Evolutionary conservation across 2,888 invertebrate genomes (phyloP).

Genomic region (Antitype chi): DNA sequence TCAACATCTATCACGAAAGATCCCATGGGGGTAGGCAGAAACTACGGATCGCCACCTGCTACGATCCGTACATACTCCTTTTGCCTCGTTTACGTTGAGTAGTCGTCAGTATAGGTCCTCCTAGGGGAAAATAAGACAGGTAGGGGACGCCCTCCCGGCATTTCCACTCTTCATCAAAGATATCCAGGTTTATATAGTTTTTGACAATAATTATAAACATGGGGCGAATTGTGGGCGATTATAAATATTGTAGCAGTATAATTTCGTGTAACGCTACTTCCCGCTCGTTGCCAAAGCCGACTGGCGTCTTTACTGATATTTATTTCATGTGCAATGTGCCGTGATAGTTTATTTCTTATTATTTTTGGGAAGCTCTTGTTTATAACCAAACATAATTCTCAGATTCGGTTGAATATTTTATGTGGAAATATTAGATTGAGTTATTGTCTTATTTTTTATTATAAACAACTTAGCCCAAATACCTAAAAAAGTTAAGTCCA

Average conservation of each 20-base stretch:
- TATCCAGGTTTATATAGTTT: not conserved
- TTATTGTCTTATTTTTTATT: not conserved
- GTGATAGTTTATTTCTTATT: constrained; percentile 38
- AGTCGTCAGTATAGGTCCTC: too few species aligned
- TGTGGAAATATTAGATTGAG: too few species aligned
- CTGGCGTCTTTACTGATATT: constrained; percentile 23
- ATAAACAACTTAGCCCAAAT: too few species aligned
- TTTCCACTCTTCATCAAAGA: too few species aligned
- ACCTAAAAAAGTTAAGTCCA: not conserved
- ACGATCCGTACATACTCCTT: too few species aligned
- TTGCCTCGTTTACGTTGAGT: too few species aligned
- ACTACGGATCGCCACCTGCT: too few species aligned
- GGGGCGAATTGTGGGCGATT: constrained; percentile 5
- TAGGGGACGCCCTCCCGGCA: too few species aligned
- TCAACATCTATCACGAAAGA: not conserved
- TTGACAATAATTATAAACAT: not conserved
- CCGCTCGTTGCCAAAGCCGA: constrained; percentile 28
- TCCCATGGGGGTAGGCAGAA: too few species aligned
- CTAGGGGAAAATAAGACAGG: too few species aligned
- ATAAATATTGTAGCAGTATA: constrained; percentile 7
- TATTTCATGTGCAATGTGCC: constrained; percentile 35
- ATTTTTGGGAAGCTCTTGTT: constrained; percentile 14
- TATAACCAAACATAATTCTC: not conserved
- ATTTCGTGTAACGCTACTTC: constrained; percentile 8
- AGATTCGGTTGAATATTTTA: not conserved